Evolutionary conservation across 2,888 invertebrate genomes (phyloP).

Genomic region (Drosophila parthenogenetica): DNA sequence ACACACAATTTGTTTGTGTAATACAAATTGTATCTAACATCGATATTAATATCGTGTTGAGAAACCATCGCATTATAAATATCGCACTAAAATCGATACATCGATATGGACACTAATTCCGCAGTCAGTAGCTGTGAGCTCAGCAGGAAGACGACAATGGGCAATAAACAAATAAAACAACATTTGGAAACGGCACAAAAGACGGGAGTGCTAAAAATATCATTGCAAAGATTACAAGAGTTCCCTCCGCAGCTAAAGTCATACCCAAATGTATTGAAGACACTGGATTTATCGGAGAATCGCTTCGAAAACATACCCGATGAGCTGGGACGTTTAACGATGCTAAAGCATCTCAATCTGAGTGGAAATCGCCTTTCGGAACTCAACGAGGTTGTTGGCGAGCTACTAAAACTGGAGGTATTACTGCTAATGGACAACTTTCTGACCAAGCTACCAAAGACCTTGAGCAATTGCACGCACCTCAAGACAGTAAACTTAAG

Average conservation of each 20-base stretch:
- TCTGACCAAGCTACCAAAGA: conserved; percentile 88
- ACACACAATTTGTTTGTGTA: neutral
- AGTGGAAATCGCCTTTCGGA: conserved; percentile 93
- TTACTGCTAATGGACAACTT: conserved; percentile 93
- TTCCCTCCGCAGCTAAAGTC: conserved; percentile 88
- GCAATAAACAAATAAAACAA: conserved; percentile 94
- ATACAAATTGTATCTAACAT: neutral
- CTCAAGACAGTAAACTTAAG: conserved; percentile 91
- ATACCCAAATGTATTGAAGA: conserved; percentile 90
- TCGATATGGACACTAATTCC: conserved; percentile 40
- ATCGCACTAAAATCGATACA: conserved; percentile 23
- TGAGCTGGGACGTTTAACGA: conserved; percentile 90
- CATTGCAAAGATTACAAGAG: conserved; percentile 91
- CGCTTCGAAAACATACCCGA: conserved; percentile 92
- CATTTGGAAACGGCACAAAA: conserved; percentile 98
- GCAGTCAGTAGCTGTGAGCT: conserved; percentile 23
- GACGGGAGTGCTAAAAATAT: conserved; percentile 96
- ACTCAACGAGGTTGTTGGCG: conserved; percentile 89
- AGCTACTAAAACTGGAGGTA: conserved; percentile 90
- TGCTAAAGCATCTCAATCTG: conserved; percentile 90
- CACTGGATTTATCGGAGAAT: conserved; percentile 96
- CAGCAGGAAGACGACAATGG: conserved; percentile 87
- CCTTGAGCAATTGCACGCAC: conserved; percentile 88
- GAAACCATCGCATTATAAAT: neutral
- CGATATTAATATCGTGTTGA: neutral